phyloP scores from a whole-genome alignment of 2,797 vertebrate genomes.

The Natrix natrix region DNA sequence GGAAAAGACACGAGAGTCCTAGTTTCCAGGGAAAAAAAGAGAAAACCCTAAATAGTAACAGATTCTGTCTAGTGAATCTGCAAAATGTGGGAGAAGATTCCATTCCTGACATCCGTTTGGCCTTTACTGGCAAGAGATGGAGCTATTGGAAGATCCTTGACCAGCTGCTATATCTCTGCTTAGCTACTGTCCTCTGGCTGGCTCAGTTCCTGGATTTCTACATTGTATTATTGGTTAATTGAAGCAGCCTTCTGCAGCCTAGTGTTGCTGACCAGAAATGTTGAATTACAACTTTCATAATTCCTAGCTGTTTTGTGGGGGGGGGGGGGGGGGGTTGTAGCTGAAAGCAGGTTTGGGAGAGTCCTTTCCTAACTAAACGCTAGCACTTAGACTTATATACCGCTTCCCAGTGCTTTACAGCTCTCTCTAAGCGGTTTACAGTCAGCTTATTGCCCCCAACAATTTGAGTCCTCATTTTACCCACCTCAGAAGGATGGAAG shows the following conservation, averaged over 20 bases:
- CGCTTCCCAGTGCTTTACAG: too few species aligned
- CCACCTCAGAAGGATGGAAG: too few species aligned
- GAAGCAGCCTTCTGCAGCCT: background rate
- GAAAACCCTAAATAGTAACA: background rate
- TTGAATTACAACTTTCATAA: background rate
- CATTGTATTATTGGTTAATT: background rate
- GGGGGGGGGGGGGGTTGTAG: too few species aligned
- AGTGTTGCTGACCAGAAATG: background rate
- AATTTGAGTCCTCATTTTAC: too few species aligned
- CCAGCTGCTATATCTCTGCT: background rate
- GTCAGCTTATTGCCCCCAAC: too few species aligned
- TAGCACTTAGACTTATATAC: too few species aligned
- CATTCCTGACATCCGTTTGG: background rate
- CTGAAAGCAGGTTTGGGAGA: background rate
- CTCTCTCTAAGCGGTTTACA: too few species aligned
- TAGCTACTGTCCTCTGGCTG: background rate
- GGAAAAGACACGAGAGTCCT: background rate
- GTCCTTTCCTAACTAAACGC: background rate
- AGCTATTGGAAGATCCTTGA: background rate
- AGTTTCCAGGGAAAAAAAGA: fast-evolving
- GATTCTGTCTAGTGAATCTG: background rate
- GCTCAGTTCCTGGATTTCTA: background rate
- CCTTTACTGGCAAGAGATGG: background rate
- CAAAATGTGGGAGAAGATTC: background rate
- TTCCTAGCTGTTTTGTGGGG: background rate